phyloP scores from a whole-genome alignment of 2,797 vertebrate genomes.

The Rhynchonycteris naso region DNA sequence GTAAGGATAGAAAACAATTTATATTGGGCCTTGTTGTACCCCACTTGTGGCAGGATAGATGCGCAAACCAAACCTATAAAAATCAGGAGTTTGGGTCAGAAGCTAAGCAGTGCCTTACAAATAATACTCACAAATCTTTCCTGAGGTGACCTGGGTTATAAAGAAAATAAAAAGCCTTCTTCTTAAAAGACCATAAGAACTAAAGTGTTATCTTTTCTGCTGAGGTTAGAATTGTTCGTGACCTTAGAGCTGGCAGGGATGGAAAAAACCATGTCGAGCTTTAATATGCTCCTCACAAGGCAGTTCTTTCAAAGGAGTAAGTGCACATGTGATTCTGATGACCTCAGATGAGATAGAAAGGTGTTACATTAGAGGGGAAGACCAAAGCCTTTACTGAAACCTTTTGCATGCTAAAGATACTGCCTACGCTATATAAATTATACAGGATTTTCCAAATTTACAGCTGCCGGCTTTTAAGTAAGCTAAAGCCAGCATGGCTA shows the following conservation, averaged over 20 bases:
- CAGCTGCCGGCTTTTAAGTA: slow-evolving; percentile 38
- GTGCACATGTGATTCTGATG: slow-evolving; percentile 79
- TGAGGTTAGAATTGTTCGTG: slow-evolving; percentile 56
- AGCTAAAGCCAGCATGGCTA: slow-evolving; percentile 36
- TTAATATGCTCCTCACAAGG: slow-evolving; percentile 72
- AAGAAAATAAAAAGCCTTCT: slow-evolving; percentile 68
- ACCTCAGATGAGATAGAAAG: slow-evolving; percentile 78
- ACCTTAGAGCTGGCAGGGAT: slow-evolving; percentile 61
- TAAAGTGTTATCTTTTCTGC: slow-evolving; percentile 75
- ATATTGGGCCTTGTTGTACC: not conserved
- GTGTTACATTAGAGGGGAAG: slow-evolving; percentile 82
- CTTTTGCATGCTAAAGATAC: slow-evolving; percentile 61
- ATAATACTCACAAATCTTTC: slow-evolving; percentile 45
- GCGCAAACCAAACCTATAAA: slow-evolving; percentile 47
- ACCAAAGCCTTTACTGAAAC: slow-evolving; percentile 60
- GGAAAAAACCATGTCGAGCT: slow-evolving; percentile 77
- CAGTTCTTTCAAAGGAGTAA: slow-evolving; percentile 77
- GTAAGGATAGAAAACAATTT: slow-evolving; percentile 30
- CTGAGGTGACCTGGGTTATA: slow-evolving; percentile 54
- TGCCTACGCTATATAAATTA: slow-evolving; percentile 55
- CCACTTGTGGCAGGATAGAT: not conserved
- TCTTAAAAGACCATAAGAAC: slow-evolving; percentile 72
- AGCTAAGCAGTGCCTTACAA: slow-evolving; percentile 44
- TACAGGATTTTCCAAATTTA: not conserved
- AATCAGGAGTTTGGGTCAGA: slow-evolving; percentile 53